These are phyloP conservation scores for Shinisaurus crocodilurus DNA, from an alignment of 2,113 vertebrate genomes.

Conservation along the genomic window DNA sequence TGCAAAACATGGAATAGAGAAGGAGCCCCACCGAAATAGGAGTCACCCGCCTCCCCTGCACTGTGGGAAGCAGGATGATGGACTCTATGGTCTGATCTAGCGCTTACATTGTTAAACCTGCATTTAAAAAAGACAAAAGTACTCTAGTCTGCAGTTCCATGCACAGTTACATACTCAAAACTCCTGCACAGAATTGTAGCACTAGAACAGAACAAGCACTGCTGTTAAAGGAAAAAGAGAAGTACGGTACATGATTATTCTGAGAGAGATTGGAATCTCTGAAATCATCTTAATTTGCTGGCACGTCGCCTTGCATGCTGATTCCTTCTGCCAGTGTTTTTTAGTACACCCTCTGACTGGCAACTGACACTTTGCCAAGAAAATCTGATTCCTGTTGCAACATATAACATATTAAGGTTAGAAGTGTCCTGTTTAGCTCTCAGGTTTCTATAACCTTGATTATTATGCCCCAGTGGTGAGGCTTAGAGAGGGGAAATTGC, in stretches of 20 bases:
- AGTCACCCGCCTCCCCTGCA: no score
- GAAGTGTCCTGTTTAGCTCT: conserved; percentile 52
- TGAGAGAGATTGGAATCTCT: conserved; percentile 46
- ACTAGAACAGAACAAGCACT: conserved; percentile 22
- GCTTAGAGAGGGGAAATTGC: conserved; percentile 37
- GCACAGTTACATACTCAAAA: not conserved
- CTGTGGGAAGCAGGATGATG: not conserved
- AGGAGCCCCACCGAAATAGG: no score
- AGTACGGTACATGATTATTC: conserved; percentile 39
- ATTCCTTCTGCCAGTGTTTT: conserved; percentile 45
- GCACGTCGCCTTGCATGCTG: conserved; percentile 33
- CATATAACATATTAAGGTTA: conserved; percentile 36
- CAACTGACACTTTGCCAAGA: conserved; percentile 60
- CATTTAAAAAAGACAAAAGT: not conserved
- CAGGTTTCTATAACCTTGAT: conserved; percentile 53
- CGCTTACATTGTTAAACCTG: not conserved
- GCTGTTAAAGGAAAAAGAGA: conserved; percentile 58
- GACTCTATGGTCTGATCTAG: not conserved
- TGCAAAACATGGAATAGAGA: no score
- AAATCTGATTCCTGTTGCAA: conserved; percentile 56
- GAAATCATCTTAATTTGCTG: conserved; percentile 58
- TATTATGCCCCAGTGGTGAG: conserved; percentile 44
- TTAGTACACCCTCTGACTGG: conserved; percentile 57
- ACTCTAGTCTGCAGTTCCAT: not conserved
- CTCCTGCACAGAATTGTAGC: not conserved